Percentiles rank a stretch among this genome's conserved stretches.
Conservation (phyloP, 2,113 vertebrate genomes). For the Microtus oregoni region DNA sequence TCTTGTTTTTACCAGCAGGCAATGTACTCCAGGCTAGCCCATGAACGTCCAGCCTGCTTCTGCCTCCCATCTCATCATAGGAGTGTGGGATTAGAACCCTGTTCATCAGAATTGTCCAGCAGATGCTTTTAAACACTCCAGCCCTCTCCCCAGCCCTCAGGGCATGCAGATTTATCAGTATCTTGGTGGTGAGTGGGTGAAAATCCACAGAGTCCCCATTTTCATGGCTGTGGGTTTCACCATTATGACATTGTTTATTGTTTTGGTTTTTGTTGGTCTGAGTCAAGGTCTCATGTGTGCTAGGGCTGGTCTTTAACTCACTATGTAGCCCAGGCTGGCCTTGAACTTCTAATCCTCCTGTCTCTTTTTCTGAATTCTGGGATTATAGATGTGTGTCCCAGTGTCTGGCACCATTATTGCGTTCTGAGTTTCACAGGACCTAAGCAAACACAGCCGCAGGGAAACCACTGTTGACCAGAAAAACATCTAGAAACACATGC, state of each 20-base stretch:
- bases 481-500: background rate
- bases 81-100: background rate
- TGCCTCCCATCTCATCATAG: background rate
- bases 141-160: background rate
- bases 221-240: background rate
- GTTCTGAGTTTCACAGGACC: slow-evolving; percentile 10
- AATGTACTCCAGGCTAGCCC: background rate
- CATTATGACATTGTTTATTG: background rate
- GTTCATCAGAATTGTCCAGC: background rate
- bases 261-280: background rate
- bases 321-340: background rate
- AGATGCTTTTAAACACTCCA: background rate
- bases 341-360: background rate
- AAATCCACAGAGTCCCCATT: background rate
- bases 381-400: background rate
- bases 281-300: background rate
- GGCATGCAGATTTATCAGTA: background rate
- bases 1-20: background rate
- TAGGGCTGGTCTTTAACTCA: background rate
- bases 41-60: background rate
- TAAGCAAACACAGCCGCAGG: background rate
- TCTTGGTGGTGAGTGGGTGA: background rate
- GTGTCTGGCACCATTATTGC: background rate
- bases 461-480: background rate
- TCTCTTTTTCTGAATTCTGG: background rate